Evolutionary conservation across 2,888 invertebrate genomes (phyloP).

Genomic region (Stenurella melanura): DNA sequence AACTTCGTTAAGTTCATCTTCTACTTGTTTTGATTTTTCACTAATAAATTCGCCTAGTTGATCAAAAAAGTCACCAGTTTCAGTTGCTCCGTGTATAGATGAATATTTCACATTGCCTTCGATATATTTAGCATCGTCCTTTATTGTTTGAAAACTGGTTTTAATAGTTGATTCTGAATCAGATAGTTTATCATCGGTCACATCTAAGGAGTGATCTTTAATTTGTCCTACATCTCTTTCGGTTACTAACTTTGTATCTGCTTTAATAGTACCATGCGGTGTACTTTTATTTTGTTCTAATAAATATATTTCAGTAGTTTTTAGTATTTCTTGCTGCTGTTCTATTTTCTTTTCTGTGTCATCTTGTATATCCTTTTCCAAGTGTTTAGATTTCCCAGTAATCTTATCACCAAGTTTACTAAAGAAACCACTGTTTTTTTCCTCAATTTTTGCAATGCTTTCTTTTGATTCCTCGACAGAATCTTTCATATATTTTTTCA

Average conservation of each 20-base stretch:
- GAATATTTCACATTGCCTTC: not conserved
- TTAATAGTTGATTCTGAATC: not conserved
- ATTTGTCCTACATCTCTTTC: not conserved
- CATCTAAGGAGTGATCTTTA: not conserved
- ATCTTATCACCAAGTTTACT: conserved; percentile 53
- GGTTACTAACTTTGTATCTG: too few relatives aligned
- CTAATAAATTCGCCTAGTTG: conserved; percentile 48
- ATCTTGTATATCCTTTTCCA: conserved; percentile 45
- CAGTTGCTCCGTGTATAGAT: conserved; percentile 39
- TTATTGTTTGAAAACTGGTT: not conserved
- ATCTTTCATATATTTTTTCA: too few relatives aligned
- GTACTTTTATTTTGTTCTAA: not conserved
- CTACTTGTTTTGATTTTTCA: conserved; percentile 50
- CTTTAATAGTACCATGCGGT: not conserved
- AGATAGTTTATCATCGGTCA: not conserved
- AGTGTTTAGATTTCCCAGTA: conserved; percentile 52
- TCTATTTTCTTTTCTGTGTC: not conserved
- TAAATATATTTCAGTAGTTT: too few relatives aligned
- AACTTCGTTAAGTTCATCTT: conserved; percentile 42
- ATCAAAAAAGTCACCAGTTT: conserved; percentile 7
- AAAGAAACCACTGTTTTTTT: conserved; percentile 52
- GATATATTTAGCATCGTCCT: not conserved
- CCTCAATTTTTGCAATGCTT: too few relatives aligned
- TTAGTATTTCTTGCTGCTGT: too few relatives aligned
- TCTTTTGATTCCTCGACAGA: too few relatives aligned